phyloP scores from a whole-genome alignment of 2,797 vertebrate genomes.

The Erpetoichthys calabaricus region DNA sequence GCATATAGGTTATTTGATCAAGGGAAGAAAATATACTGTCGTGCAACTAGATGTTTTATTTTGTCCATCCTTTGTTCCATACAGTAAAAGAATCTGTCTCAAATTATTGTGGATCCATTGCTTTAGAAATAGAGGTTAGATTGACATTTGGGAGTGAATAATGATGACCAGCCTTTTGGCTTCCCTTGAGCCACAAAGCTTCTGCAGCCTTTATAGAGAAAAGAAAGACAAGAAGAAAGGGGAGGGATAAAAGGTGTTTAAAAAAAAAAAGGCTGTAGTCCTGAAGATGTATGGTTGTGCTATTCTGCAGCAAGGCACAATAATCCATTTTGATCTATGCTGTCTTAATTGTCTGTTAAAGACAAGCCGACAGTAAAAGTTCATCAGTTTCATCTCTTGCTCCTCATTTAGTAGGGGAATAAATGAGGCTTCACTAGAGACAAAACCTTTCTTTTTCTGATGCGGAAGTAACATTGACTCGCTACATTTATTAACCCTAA shows the following conservation, averaged over 20 bases:
- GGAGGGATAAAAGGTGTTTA: constrained; percentile 53
- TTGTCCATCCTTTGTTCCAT: constrained; percentile 73
- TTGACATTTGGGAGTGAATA: constrained; percentile 81
- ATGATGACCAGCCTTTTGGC: constrained; percentile 76
- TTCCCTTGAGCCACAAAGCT: constrained; percentile 80
- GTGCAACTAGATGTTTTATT: constrained; percentile 68
- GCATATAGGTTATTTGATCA: constrained; percentile 1
- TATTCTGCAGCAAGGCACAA: constrained; percentile 72
- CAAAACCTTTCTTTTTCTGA: constrained; percentile 52
- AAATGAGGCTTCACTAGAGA: constrained; percentile 53
- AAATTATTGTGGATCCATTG: constrained; percentile 70
- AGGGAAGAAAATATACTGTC: constrained; percentile 14
- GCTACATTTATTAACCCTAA: constrained; percentile 47
- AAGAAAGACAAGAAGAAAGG: constrained; percentile 69
- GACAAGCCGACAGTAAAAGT: constrained; percentile 65
- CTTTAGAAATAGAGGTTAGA: constrained; percentile 63
- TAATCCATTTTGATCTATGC: constrained; percentile 79
- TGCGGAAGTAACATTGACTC: constrained; percentile 56
- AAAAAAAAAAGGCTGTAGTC: constrained; percentile 64
- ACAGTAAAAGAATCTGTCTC: constrained; percentile 72
- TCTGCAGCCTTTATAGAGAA: constrained; percentile 60
- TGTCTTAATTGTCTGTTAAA: constrained; percentile 78
- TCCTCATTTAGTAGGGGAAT: constrained; percentile 58
- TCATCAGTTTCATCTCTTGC: constrained; percentile 65
- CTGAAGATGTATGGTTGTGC: constrained; percentile 68